Base-by-base conservation (phyloP, 2,797 vertebrate genomes). In the Cynodonichthys magdalenae region DNA sequence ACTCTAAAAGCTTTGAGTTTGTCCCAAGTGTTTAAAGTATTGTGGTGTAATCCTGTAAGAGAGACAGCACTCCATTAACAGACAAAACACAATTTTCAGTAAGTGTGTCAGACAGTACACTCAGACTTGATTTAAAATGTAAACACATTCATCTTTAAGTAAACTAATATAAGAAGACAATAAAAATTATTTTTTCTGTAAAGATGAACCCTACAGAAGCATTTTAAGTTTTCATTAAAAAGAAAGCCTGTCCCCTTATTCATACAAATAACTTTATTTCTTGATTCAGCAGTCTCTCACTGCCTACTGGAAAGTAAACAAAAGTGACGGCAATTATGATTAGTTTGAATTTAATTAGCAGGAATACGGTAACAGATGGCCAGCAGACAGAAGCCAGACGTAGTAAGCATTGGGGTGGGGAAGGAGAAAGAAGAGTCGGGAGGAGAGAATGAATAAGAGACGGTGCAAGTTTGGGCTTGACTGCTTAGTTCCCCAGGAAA, bases 321-420 rank as follows among this genome's bases (percentile, higher is more conserved):
- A 42, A 36, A 28, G 42, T 46, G 27, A 27, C 49, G 67, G 79
- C 71, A 69, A 19, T 69, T 57, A 70, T 49, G 51, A 52, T 3
- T 63, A 87, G 82, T 87, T 90, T 85, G 87, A 57, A 56, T 84
- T 88, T 64, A 81, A 90, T 91, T 90, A 84, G 61, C 89, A 83
- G 54, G 58, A 56, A 36, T 27, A 29, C 50, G 17, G 48, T 73
- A 81, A 77, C 49, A 61, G 59, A 41, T 81, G 86, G 81, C 64
- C 58, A 52, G 31, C 84, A 80, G 81, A 75, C 62, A 24, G 62
- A 63, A 53, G 12, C 41, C 66, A 75, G 75, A 80, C 80, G 19
- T 20, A 19, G 66, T 39, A 17, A 27, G 39, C 27, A 41, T 18
- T 50, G 65, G 59, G 65, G 63, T 15, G 51, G 48, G 56, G 61